Base-by-base conservation (phyloP, 2,113 vertebrate genomes). In the Lepisosteus osseus region DNA sequence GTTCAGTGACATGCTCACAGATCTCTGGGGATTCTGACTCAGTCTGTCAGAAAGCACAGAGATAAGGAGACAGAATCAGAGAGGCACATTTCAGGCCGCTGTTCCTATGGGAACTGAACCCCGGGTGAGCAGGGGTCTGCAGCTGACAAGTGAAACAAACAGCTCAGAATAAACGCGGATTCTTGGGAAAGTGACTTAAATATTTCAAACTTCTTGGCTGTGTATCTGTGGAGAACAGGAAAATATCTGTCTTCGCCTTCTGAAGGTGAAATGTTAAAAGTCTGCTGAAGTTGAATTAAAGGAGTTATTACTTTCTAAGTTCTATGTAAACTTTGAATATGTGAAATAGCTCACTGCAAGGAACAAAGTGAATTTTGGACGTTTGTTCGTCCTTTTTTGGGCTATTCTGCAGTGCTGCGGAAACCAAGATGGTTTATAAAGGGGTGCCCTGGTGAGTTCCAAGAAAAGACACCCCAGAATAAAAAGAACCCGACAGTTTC, bases 101-200 rank as follows among this genome's bases (percentile, higher is more conserved):
- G 73, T 85, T 79, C 74, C 75, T 76, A 79, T 76, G 79, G 74
- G 63, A 74, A 68, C 76, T 15, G 8, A 59, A 61, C 54, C 59
- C 69, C 65, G 56, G 65, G 65, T 70, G 72, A 63, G 17, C n/a
- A 0, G 65, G 11, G 65, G 43, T 47, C 61, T 41, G 76, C 54
- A 66, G 73, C 74, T 78, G 76, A 76, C 73, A 79, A 74, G 57
- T 78, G 59, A 80, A 80, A 80, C 75, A 80, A 75, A 81, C 47
- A 56, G 44, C 70, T 77, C 57, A 65, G 51, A 69, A 77, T 70
- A 67, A 76, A 63, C 74, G 65, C 59, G 7, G 76, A 76, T 77
- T 78, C 74, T 62, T 55, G 11, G 70, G 77, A 76, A 77, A 61
- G 67, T 75, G 76, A 76, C 82, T 80, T 75, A 80, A 81, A 86